Evolutionary conservation across 2,888 invertebrate species (phyloP), one percentile per base, ranked within the genome.

Genomic region (Peribatodes rhomboidaria): DNA sequence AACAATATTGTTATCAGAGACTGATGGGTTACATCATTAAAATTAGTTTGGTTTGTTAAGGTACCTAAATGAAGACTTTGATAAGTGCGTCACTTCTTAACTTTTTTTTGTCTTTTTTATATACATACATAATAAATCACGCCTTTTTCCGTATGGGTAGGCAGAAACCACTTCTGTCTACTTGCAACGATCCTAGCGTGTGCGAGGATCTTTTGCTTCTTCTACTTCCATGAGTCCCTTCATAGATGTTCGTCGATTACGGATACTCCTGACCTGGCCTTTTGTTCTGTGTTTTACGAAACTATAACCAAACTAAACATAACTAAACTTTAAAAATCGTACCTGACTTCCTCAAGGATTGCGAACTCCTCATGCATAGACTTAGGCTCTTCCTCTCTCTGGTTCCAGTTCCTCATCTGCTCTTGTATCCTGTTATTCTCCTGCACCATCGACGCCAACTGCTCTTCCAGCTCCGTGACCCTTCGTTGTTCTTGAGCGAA

Each of bases 301-400:
- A n/a, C n/a, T n/a, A n/a, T 1, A 10, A 10, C 0, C 0, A 42
- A 18, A 18, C 3, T 11, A 3, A 16, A 11, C 11, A 22, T 46
- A 11, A 11, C 11, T 2, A 6, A 46, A 46, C 27, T 27, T n/a
- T 14, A 14, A 16, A 31, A 47, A 7, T 1, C 22, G 84, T 92
- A 97, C 97, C 97, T 95, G 74, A 97, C 97, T 96, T 97, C 97
- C 83, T 97, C 97, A 74, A 97, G 94, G 71, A 97, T 96, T 59
- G 95, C 96, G 78, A 97, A 95, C 86, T 97, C 97, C 79, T 97
- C 97, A 75, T 97, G 97, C 88, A 97, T 95, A 58, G 95, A 96
- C 84, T 96, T 97, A 84, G 97, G 96, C 80, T 97, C 96, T 73
- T 96, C 96, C 56, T 96, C 96, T 80, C 93, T 87, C 72, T 94